phyloP scores from a whole-genome alignment of 2,113 vertebrate species.

The Catharus fuscescens region DNA sequence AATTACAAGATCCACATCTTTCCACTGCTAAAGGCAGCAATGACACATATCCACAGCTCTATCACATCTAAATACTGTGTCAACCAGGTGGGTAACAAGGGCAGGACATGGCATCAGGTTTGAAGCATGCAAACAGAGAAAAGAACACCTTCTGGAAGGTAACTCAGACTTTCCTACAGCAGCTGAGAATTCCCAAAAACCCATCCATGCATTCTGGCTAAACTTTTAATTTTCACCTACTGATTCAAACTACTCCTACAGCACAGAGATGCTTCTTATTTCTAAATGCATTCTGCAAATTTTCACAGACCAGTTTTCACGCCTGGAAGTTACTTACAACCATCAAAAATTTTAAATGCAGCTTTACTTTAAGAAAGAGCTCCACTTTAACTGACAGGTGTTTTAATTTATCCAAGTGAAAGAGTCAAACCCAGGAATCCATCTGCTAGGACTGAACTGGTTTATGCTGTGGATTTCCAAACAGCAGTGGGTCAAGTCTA shows the following conservation, averaged over 20 bases:
- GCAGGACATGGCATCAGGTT: accelerated
- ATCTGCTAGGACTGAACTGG: not conserved
- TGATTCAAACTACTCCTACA: not conserved
- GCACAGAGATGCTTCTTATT: not conserved
- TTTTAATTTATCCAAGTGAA: not conserved
- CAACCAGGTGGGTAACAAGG: accelerated
- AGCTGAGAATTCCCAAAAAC: not conserved
- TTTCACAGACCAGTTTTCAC: not conserved
- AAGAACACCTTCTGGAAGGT: not conserved
- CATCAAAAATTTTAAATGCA: not conserved
- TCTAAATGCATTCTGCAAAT: not conserved
- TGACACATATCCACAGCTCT: not conserved
- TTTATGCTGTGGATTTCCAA: not conserved
- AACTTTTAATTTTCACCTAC: not conserved
- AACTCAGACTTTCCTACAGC: not conserved
- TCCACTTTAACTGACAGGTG: not conserved
- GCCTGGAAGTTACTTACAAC: not conserved
- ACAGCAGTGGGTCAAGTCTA: not conserved
- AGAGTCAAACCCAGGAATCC: not conserved
- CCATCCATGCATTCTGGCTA: not conserved
- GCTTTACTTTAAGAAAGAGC: not conserved
- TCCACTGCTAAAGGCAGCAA: not conserved
- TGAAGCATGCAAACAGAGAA: not conserved
- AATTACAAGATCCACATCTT: not conserved
- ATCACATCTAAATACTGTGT: not conserved